Evolutionary conservation across 2,888 invertebrate species (phyloP), one percentile per base, ranked within the genome.

Genomic region (Rhagium mordax): DNA sequence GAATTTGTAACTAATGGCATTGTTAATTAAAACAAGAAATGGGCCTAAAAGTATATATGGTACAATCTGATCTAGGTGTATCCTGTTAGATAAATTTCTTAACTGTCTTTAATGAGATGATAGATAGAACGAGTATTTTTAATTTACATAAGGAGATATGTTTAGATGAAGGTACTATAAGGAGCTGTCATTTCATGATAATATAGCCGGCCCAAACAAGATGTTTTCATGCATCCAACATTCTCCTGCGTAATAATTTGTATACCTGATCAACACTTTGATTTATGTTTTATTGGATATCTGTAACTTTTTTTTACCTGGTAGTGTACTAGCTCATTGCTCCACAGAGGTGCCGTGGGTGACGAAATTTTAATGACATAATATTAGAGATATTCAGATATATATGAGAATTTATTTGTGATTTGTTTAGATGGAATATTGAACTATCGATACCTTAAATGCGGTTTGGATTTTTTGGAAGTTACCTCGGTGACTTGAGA

Each of bases 81-180:
- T 41, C 41, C 13, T n/a, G 41, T 41, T 41, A n/a, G 41, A 10
- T 41, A 41, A 10, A 41, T 41, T n/a, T 41, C n/a, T 41, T 41
- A 41, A 41, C 41, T 41, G n/a, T 41, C n/a, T 41, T 49, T 67
- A 72, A 72, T 66, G 18, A 67, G 67, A 72, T 53, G 67, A 53
- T 55, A 47, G 15, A 61, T 55, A 16, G 64, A 66, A 67, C 66
- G 53, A 59, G 66, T 67, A 21, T 60, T 61, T 71, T 72, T 62
- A 68, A 72, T 72, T 68, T 68, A 55, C 67, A 67, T 67, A 68
- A 67, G 55, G 49, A 47, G 49, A 72, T 67, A 72, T 61, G 53
- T 53, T 41, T n/a, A n/a, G 2, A 41, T 4, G 41, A n/a, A 41
- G n/a, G 41, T 41, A 41, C n/a, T 41, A 15, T n/a, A 41, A 41